Base-by-base conservation (phyloP, 2,888 invertebrate species). In the Eupithecia vulgata region DNA sequence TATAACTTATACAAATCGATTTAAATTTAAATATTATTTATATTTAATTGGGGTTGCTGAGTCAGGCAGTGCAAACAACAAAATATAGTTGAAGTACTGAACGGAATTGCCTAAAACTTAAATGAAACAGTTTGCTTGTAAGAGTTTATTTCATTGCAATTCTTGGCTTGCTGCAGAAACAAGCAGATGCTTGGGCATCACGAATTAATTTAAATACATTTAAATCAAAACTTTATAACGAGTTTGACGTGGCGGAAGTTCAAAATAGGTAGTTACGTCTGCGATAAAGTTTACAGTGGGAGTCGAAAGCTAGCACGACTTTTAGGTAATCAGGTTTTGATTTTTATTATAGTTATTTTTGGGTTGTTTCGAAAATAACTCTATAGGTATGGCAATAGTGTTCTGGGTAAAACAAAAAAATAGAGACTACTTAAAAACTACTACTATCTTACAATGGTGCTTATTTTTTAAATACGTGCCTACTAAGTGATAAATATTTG, bases 201-300 rank as follows among this genome's bases (percentile, higher is more conserved):
- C 65, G 85, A 85, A 87, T 87, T 87, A 82, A 89, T 88, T 88
- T 84, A 81, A 86, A 85, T 85, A 85, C 75, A 84, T 84, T 83
- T 82, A 80, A 80, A 81, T 76, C 79, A 83, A 81, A 85, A 84
- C 82, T 84, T 82, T 74, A 75, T 80, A 81, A 83, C 80, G 77
- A 84, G 81, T 82, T 82, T 78, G 80, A 80, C 82, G 80, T 79
- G 81, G 73, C 77, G 75, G 77, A 80, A 76, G 70, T 79, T 82
- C 79, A 76, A 76, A 79, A 78, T 74, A 77, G 79, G n/a, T 35
- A 34, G 35, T n/a, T 34, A 37, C 7, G 15, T n/a, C 37, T 40
- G 21, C 1, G 21, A 42, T 15, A 13, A 65, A 65, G 13, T 65
- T 64, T 25, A 64, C 15, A 13, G 40, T 40, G 42, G 62, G 37